Percentiles rank a stretch among this genome's conserved stretches.
These are phyloP conservation scores for Dryobota labecula DNA, from an alignment of 2,888 invertebrate species.

Conservation along the genomic window DNA sequence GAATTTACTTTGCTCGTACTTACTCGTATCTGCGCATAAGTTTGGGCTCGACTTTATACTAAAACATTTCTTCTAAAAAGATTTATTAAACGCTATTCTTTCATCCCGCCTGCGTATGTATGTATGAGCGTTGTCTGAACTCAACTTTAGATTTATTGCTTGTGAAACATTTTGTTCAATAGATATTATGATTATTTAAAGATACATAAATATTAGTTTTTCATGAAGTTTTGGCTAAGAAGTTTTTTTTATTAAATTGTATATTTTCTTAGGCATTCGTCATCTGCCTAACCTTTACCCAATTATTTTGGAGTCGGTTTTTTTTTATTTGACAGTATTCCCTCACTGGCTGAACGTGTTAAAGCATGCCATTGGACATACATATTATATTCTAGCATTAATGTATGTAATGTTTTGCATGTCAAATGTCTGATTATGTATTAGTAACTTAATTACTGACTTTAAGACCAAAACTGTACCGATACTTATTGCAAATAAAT, in stretches of 20 bases:
- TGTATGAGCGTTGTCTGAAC: conserved; percentile 27
- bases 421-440: too few species aligned
- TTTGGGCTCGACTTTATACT: neutral
- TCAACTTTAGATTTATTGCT: conserved; percentile 32
- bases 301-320: too few species aligned
- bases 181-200: conserved; percentile 27
- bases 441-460: too few species aligned
- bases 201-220: conserved; percentile 4
- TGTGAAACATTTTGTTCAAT: conserved; percentile 31
- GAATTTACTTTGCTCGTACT: neutral
- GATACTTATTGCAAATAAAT: too few species aligned
- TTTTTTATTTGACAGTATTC: too few species aligned
- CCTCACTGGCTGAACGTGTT: too few species aligned
- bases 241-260: neutral
- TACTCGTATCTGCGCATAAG: neutral
- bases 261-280: neutral
- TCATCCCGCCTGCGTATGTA: conserved; percentile 16
- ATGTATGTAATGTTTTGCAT: too few species aligned
- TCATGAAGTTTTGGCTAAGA: neutral
- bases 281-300: too few species aligned
- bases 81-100: conserved; percentile 38
- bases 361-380: too few species aligned
- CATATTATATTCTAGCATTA: too few species aligned
- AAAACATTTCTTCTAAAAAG: conserved; percentile 18
- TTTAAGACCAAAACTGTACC: too few species aligned